Evolutionary conservation across 2,113 vertebrate genomes (phyloP), one percentile per base, ranked within the genome.

Genomic region (Labeo catla): DNA sequence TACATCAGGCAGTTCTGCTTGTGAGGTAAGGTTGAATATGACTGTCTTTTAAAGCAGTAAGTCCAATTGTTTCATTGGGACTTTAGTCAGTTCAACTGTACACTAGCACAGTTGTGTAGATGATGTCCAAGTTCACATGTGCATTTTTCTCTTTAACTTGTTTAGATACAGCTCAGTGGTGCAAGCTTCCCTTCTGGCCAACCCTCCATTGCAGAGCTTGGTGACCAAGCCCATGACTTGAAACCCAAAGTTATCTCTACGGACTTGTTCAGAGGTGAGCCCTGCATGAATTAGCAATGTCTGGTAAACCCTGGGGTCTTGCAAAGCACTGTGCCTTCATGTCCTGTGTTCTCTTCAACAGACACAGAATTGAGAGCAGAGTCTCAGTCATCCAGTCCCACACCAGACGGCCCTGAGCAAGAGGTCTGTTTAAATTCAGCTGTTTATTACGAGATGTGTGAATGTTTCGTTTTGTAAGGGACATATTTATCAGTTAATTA

Each of bases 321-420:
- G 74, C 13, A 50, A 77, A 77, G 76, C 50, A 77, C 28, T 54
- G 76, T 45, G 21, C 36, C 45, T 49, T 74, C 21, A 39, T 76
- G 72, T 49, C 50, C 50, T 57, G 76, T 57, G 49, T 77, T 77
- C 23, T 57, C 76, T 78, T 78, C 76, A 16, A 77, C 74, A 77
- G 74, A 77, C 49, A 78, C 49, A 0, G 3, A 36, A 36, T 78
- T 57, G 50, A 52, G 50, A 78, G 47, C 76, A 78, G 49, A 13
- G 50, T 16, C 12, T 78, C 76, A 21, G 50, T 36, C 76, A 78
- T 57, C 8, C 8, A 57, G 47, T 54, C 23, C 76, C 76, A 36
- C 50, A 19, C 23, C 50, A 6, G 21, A 73, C 8, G 12, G 45
- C 43, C 45, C 43, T 49, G 72, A 21, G 39, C 21, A 47, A 47